phyloP scores from a whole-genome alignment of 2,888 invertebrate species.

The Micoletzkya japonica region DNA sequence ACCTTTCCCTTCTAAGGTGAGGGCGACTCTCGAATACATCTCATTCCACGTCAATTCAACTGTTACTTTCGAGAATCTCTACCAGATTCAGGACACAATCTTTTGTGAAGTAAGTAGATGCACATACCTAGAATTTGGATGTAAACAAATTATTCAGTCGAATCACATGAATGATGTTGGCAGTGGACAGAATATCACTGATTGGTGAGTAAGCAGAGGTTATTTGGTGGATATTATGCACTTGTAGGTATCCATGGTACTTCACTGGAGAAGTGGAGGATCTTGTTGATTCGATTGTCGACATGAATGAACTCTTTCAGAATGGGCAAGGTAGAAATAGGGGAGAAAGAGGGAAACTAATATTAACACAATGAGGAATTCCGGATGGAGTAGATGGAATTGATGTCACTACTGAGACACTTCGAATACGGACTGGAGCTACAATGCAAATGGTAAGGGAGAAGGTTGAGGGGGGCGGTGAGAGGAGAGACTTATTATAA shows the following conservation, averaged over 20 bases:
- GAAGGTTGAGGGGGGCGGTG: no score
- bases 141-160: neutral
- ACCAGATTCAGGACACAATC: neutral
- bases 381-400: conserved; percentile 33
- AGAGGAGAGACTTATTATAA: no score
- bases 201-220: neutral
- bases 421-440: conserved; percentile 34
- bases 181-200: neutral
- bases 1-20: no score
- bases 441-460: neutral
- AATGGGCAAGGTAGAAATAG: conserved; percentile 10
- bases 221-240: neutral
- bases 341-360: no score
- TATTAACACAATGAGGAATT: conserved; percentile 22
- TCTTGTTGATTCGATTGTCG: neutral
- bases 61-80: neutral
- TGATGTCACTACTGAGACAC: conserved; percentile 37
- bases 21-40: no score
- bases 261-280: neutral
- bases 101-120: neutral
- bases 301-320: neutral
- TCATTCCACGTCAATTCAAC: no score
- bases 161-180: neutral
- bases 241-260: conserved; percentile 18
- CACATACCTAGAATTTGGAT: neutral